A percentile compares a stretch with the other conserved stretches of the same genome.
Evolutionary conservation across 23 tunicate species (phyloP).

Genomic region (Corella eumyota): DNA sequence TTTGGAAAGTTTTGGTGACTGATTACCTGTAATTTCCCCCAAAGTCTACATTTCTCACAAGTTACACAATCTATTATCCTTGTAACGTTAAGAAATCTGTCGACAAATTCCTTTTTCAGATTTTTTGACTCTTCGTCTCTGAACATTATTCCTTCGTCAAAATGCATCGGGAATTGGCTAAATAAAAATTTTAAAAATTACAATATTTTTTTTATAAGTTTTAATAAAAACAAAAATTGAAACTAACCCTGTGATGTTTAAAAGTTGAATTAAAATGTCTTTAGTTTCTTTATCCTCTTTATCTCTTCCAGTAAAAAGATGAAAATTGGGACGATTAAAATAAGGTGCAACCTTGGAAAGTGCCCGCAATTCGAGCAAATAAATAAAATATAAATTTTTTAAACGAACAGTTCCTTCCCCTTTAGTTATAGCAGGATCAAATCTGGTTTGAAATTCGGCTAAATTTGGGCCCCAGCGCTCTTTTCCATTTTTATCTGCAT

Average conservation of each 20-base stretch:
- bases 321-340: constrained; percentile 29
- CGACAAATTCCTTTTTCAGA: constrained; percentile 65
- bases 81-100: constrained; percentile 85
- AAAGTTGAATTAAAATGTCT: constrained; percentile 23
- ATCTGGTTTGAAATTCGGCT: constrained; percentile 69
- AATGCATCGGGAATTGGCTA: constrained; percentile 95
- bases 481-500: constrained; percentile 68
- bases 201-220: neutral
- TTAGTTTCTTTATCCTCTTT: constrained; percentile 51
- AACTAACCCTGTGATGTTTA: constrained; percentile 39
- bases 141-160: constrained; percentile 86
- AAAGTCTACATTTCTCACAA: constrained; percentile 89
- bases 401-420: constrained; percentile 68
- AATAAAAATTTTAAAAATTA: neutral
- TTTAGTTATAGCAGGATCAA: constrained; percentile 49
- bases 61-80: constrained; percentile 94
- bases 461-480: constrained; percentile 73
- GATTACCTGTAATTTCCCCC: constrained; percentile 99
- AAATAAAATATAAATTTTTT: constrained; percentile 84
- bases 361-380: constrained; percentile 82
- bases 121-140: constrained; percentile 40
- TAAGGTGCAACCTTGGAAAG: constrained; percentile 73
- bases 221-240: neutral
- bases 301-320: constrained; percentile 58
- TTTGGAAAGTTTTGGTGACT: neutral